Percentiles rank a stretch among this genome's conserved stretches.
These are phyloP conservation scores for Cynocephalus volans DNA, from an alignment of 2,113 vertebrate species.

Conservation along the genomic window DNA sequence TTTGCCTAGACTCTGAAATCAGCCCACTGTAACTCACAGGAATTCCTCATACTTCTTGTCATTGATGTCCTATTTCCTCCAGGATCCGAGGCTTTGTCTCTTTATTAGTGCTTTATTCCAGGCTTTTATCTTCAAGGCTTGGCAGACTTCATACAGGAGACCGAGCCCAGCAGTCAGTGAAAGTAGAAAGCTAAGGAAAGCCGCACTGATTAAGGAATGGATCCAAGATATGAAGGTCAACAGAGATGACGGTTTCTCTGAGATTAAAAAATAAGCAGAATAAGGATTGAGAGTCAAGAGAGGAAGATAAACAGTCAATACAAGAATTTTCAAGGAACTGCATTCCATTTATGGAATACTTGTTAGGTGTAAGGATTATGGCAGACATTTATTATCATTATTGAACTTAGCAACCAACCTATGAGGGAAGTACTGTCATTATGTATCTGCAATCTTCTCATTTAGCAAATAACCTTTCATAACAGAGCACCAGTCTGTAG, in stretches of 20 bases:
- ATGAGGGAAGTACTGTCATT: neutral
- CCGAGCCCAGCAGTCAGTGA: neutral
- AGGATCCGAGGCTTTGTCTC: neutral
- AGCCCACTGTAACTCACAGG: neutral
- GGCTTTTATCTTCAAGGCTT: neutral
- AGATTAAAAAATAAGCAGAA: neutral
- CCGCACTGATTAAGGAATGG: neutral
- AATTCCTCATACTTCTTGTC: slow-evolving; percentile 20
- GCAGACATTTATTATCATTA: neutral
- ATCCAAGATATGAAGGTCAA: neutral
- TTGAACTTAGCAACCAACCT: neutral
- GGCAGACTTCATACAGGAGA: slow-evolving; percentile 26
- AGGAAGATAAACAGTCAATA: neutral
- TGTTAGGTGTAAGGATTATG: neutral
- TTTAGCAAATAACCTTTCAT: neutral
- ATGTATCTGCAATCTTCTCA: neutral
- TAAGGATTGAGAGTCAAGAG: neutral
- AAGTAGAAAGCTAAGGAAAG: slow-evolving; percentile 40
- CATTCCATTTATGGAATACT: neutral
- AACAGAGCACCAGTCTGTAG: neutral
- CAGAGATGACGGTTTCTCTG: neutral
- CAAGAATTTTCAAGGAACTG: neutral
- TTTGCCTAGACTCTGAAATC: slow-evolving; percentile 51
- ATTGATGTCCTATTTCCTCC: slow-evolving; percentile 30
- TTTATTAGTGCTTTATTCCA: neutral